These are phyloP conservation scores for Rugalucina vietnamica DNA, from an alignment of 2,888 invertebrate genomes.

Conservation along the genomic window DNA sequence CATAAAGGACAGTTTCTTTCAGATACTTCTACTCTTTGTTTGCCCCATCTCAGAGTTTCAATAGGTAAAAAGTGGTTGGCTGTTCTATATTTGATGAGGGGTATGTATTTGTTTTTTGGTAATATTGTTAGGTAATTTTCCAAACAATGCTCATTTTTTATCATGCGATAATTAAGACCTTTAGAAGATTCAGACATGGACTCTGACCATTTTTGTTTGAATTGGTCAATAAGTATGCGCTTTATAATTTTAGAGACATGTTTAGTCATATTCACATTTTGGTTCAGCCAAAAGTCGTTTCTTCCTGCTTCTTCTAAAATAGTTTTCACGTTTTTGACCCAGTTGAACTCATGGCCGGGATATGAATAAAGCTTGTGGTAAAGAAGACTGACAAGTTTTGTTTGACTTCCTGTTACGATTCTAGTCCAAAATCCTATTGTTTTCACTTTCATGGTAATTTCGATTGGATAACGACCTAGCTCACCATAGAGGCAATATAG, in stretches of 20 bases:
- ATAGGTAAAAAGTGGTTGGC: neutral
- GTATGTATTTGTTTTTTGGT: neutral
- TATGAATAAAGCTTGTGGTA: neutral
- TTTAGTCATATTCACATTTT: neutral
- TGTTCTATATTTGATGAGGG: neutral
- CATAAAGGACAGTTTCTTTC: conserved; percentile 16
- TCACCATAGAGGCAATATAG: neutral
- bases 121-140: neutral
- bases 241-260: neutral
- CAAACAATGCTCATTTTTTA: neutral
- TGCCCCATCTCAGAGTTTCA: neutral
- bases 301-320: neutral
- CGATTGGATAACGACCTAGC: neutral
- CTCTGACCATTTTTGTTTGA: neutral
- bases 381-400: neutral
- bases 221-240: neutral
- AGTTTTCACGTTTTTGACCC: neutral
- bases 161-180: neutral
- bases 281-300: neutral
- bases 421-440: neutral
- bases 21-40: too few species aligned
- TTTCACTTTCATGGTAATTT: neutral
- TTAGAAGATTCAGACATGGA: neutral
- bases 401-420: neutral
- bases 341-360: neutral